Evolutionary conservation across 2,113 vertebrate genomes (phyloP).

Genomic region (Oriolus oriolus): DNA sequence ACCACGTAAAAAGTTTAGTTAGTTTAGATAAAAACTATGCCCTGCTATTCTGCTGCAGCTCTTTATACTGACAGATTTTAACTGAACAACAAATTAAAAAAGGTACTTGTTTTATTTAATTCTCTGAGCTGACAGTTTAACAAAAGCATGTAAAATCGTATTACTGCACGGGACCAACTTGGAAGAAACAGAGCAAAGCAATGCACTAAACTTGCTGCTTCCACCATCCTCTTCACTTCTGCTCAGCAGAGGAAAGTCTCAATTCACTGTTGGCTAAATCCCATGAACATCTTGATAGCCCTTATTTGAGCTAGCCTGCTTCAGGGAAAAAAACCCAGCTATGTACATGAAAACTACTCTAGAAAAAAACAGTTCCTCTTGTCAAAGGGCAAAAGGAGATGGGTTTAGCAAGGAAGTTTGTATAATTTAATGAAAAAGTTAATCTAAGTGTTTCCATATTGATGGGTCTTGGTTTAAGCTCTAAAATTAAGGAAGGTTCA

Average conservation of each 20-base stretch:
- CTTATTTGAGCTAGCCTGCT: not conserved
- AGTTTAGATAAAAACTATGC: not conserved
- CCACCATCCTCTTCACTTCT: not conserved
- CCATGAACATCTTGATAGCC: not conserved
- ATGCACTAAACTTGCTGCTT: not conserved
- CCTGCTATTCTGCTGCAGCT: not conserved
- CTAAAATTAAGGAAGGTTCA: not conserved
- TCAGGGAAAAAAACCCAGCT: not conserved
- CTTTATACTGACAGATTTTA: not conserved
- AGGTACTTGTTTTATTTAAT: not conserved
- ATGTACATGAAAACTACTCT: not conserved
- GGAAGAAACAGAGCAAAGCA: not conserved
- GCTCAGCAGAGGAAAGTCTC: not conserved
- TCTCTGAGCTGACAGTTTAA: not conserved
- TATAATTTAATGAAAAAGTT: not conserved
- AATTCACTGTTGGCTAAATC: not conserved
- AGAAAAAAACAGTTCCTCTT: not conserved
- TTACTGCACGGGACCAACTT: rapidly evolving
- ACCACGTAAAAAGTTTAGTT: not conserved
- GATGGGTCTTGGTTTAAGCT: not conserved
- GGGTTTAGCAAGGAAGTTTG: not conserved
- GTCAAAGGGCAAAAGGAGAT: not conserved
- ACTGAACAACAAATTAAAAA: not conserved
- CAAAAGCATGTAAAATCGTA: not conserved
- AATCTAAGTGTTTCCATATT: not conserved